A percentile compares a stretch with the other conserved stretches of the same genome.
Evolutionary conservation across 2,797 vertebrate species (phyloP).

Genomic region (Tenualosa thibaudeaui): DNA sequence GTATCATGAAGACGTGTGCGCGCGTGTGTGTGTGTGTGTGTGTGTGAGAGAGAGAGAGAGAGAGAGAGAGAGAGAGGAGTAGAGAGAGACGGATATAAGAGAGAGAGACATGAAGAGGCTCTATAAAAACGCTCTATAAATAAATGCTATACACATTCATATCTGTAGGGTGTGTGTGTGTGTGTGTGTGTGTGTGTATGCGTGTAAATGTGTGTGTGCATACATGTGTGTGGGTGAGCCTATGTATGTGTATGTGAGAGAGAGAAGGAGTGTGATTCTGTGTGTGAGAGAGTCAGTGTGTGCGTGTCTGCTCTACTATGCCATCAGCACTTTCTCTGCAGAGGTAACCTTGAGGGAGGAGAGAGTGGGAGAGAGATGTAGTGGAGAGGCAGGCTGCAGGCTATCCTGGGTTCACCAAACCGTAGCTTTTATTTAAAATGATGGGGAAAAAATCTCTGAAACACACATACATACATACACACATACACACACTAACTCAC

Average conservation of each 20-base stretch:
- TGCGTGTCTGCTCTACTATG: not conserved
- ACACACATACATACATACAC: conserved; percentile 35
- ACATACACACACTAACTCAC: conserved; percentile 34
- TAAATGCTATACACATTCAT: not conserved
- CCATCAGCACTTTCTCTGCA: conserved; percentile 42
- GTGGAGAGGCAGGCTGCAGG: conserved; percentile 17
- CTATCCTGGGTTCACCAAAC: not conserved
- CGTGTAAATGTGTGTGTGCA: not conserved
- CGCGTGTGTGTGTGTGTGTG: too few species aligned
- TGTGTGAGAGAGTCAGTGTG: not conserved
- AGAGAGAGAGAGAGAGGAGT: not conserved
- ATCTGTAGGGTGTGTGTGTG: conserved; percentile 5
- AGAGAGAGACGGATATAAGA: not conserved
- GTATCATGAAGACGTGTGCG: not conserved
- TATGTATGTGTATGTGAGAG: not conserved
- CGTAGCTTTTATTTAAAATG: conserved; percentile 4
- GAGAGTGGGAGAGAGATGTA: not conserved
- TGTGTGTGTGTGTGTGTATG: not conserved
- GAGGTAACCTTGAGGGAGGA: not conserved
- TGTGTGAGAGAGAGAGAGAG: not conserved
- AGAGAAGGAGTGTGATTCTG: not conserved
- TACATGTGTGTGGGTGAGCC: not conserved
- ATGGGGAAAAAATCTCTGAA: not conserved
- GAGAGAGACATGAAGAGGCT: not conserved
- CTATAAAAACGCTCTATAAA: not conserved